Conservation (phyloP, 2,888 invertebrate species). For the Formica aserva region DNA sequence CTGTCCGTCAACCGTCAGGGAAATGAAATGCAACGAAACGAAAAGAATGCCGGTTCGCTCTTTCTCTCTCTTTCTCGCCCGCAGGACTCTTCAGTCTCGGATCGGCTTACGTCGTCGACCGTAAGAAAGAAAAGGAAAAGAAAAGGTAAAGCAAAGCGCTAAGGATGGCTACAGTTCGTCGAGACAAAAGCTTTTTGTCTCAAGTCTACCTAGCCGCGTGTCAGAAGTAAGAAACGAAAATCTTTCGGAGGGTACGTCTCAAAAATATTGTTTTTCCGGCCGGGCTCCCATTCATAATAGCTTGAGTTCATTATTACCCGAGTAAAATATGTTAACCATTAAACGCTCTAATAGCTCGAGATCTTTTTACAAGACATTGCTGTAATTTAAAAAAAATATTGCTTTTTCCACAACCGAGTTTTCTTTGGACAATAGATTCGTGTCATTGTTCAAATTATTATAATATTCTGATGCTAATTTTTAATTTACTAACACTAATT, state of each 20-base stretch:
- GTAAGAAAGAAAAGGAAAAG: constrained; percentile 59
- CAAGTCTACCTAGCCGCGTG: constrained; percentile 49
- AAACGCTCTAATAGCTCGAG: not conserved
- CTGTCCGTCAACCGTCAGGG: constrained; percentile 64
- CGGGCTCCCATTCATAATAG: not conserved
- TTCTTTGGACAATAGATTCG: not conserved
- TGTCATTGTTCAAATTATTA: not conserved
- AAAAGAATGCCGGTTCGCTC: constrained; percentile 56
- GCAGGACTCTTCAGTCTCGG: constrained; percentile 58
- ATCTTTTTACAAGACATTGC: not conserved
- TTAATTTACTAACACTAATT: not conserved
- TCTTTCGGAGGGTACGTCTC: not conserved
- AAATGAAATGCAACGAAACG: constrained; percentile 66
- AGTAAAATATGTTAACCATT: not conserved
- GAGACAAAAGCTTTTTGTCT: constrained; percentile 73
- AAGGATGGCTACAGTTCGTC: constrained; percentile 64
- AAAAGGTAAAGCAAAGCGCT: constrained; percentile 58
- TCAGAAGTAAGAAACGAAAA: not conserved
- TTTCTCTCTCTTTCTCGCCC: constrained; percentile 14
- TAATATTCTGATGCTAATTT: not conserved
- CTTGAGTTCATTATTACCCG: not conserved
- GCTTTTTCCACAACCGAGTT: not conserved
- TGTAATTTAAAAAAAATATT: not conserved
- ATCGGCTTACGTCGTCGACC: constrained; percentile 62
- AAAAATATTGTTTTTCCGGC: not conserved